Evolutionary conservation across 2,888 invertebrate genomes (phyloP).

Genomic region (Elysia crispata): DNA sequence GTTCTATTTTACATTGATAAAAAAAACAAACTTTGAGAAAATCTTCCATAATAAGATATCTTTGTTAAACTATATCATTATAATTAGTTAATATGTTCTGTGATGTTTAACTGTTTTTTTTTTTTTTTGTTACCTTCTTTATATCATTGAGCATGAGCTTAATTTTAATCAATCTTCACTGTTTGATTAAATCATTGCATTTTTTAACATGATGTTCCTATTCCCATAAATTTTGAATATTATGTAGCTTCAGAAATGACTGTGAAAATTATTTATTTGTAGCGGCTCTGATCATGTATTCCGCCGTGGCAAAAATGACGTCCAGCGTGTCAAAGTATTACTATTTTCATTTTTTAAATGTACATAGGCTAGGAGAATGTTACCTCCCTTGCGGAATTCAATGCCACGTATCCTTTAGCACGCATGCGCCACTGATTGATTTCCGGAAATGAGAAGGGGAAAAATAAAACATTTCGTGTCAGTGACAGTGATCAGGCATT

Average conservation of each 20-base stretch:
- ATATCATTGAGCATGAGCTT: no score
- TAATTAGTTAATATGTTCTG: no score
- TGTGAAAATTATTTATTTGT: neutral
- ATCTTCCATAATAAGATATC: no score
- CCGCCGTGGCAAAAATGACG: neutral
- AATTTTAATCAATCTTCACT: no score
- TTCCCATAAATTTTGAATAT: no score
- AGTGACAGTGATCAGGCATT: slow-evolving; percentile 41
- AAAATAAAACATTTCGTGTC: slow-evolving; percentile 52
- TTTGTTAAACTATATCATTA: no score
- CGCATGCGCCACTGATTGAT: slow-evolving; percentile 53
- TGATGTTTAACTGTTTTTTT: neutral
- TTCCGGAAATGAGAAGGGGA: slow-evolving; percentile 50
- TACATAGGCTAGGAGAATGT: neutral
- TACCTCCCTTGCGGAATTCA: slow-evolving; percentile 48
- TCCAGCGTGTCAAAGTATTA: neutral
- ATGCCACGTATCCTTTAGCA: slow-evolving; percentile 54
- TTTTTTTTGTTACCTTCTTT: neutral
- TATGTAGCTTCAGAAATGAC: neutral
- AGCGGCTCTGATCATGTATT: no score
- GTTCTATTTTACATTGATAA: neutral
- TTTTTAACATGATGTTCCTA: no score
- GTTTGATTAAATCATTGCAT: no score
- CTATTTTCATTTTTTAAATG: neutral
- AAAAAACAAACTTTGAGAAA: no score